Conservation (phyloP, 2,888 invertebrate species). For the Invenusta paracnida region DNA sequence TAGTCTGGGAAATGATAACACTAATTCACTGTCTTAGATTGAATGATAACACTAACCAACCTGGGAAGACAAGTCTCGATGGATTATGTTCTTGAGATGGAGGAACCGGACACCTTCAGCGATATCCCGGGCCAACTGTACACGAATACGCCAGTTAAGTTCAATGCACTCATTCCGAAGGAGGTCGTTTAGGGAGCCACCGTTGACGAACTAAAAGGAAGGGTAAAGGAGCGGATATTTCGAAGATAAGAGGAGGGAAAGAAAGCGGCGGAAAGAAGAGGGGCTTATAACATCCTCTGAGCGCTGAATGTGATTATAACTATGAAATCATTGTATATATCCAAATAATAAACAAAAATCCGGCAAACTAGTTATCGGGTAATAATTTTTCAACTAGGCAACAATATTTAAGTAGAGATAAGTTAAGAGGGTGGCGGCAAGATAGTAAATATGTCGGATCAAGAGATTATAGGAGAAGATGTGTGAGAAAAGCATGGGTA, state of each 20-base stretch:
- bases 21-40: too few relatives aligned
- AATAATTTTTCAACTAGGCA: background rate
- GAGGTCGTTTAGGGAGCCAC: background rate
- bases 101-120: slow-evolving; percentile 29
- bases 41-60: slow-evolving; percentile 10
- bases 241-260: too few relatives aligned
- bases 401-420: background rate
- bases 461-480: too few relatives aligned
- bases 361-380: background rate
- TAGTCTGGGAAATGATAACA: too few relatives aligned
- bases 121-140: slow-evolving; percentile 31
- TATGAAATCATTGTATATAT: too few relatives aligned
- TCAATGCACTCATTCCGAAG: background rate
- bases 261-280: too few relatives aligned
- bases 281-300: too few relatives aligned
- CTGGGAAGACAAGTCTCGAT: slow-evolving; percentile 35
- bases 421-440: too few relatives aligned
- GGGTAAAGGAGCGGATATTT: too few relatives aligned
- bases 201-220: background rate
- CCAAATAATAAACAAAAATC: background rate
- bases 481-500: too few relatives aligned
- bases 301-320: too few relatives aligned
- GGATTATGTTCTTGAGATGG: slow-evolving; percentile 20
- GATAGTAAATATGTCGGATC: too few relatives aligned
- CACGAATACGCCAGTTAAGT: slow-evolving; percentile 27